Conservation (phyloP, 2,888 invertebrate species). For the Digitonthophagus gazella region DNA sequence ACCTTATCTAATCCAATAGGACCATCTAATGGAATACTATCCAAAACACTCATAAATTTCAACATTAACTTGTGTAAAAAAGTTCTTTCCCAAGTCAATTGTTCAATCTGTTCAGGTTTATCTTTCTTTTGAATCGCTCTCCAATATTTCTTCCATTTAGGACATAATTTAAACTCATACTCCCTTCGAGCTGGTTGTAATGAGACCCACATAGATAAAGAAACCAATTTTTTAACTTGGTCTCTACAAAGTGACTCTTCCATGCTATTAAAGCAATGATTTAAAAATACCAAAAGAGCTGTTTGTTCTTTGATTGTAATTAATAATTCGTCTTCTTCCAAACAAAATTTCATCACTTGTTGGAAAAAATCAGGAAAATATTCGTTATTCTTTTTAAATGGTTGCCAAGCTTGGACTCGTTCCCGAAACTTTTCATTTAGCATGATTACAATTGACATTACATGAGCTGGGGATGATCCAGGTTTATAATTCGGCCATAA, state of each 20-base stretch:
- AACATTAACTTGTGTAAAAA: constrained; percentile 84
- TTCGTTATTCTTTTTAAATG: constrained; percentile 74
- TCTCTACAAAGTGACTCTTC: constrained; percentile 92
- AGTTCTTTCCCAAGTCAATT: constrained; percentile 78
- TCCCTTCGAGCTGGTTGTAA: constrained; percentile 81
- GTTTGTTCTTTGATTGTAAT: constrained; percentile 74
- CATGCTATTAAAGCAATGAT: constrained; percentile 97
- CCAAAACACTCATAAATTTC: constrained; percentile 81
- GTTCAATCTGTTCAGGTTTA: constrained; percentile 66
- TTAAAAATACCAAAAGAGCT: constrained; percentile 84
- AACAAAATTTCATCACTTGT: constrained; percentile 72
- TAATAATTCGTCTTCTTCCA: constrained; percentile 61
- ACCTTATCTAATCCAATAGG: constrained; percentile 58
- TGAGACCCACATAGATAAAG: constrained; percentile 91
- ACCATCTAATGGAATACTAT: constrained; percentile 67
- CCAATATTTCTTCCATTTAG: constrained; percentile 93
- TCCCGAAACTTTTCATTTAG: constrained; percentile 98
- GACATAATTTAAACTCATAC: constrained; percentile 79
- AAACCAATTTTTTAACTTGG: constrained; percentile 84
- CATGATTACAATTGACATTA: constrained; percentile 97
- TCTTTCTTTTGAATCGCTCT: constrained; percentile 84
- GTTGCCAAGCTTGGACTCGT: constrained; percentile 89
- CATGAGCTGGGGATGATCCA: constrained; percentile 80
- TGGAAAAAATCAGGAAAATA: constrained; percentile 81
- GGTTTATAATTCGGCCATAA: constrained; percentile 92